Percentiles rank a stretch among this genome's conserved stretches.
phyloP scores from a whole-genome alignment of 2,113 vertebrate species.

The Aplodontia rufa region DNA sequence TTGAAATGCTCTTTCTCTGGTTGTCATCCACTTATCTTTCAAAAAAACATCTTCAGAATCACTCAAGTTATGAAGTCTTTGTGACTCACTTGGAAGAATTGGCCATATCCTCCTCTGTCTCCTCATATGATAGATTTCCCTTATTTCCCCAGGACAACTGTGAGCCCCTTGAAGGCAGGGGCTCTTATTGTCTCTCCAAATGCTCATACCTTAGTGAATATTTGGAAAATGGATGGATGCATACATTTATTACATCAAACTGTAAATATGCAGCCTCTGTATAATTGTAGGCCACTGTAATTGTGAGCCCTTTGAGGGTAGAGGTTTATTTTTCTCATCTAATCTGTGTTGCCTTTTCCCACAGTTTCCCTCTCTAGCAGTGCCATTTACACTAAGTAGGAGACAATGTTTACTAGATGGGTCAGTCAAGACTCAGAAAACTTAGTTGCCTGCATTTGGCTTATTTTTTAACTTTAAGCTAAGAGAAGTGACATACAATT shows the following conservation, averaged over 20 bases:
- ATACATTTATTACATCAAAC: neutral
- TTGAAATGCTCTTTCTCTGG: neutral
- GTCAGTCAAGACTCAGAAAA: conserved; percentile 2
- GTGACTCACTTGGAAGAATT: neutral
- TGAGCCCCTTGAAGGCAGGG: neutral
- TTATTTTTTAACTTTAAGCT: conserved; percentile 6
- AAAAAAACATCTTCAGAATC: neutral
- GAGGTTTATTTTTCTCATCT: neutral
- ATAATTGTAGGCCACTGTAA: too few relatives aligned
- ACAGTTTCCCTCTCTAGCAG: neutral
- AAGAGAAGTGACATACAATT: neutral
- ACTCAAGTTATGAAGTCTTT: neutral
- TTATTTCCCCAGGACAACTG: neutral
- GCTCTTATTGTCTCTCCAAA: neutral
- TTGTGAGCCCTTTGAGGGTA: neutral
- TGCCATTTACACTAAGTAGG: neutral
- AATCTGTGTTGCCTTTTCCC: neutral
- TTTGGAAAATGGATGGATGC: neutral
- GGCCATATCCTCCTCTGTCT: accelerated
- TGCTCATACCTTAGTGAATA: neutral
- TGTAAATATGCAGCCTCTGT: neutral
- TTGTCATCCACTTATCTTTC: neutral
- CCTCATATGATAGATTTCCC: neutral
- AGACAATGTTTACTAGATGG: neutral
- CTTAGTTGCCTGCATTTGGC: neutral